Percentiles rank a stretch among this genome's conserved stretches.
These are phyloP conservation scores for Lasioglossum lativentre DNA, from an alignment of 2,888 invertebrate genomes.

Conservation along the genomic window DNA sequence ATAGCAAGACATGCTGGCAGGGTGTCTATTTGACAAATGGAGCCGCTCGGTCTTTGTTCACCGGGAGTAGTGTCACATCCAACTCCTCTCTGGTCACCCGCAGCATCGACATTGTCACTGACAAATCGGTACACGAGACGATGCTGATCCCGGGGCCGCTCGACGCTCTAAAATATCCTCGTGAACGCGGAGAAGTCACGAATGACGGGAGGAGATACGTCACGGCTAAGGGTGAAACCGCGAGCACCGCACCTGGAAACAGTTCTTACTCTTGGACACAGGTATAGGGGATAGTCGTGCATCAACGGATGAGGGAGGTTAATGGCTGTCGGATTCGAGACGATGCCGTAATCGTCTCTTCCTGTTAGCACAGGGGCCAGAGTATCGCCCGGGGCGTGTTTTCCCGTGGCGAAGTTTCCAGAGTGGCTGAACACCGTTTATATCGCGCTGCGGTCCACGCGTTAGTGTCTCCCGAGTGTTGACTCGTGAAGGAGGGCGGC, in stretches of 20 bases:
- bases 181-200: not conserved
- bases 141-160: not conserved
- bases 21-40: not conserved
- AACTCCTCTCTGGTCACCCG: conserved; percentile 8
- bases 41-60: not conserved
- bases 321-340: conserved; percentile 50
- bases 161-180: not conserved
- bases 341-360: conserved; percentile 43
- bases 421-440: conserved; percentile 40
- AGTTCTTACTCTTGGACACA: not conserved
- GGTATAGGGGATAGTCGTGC: conserved; percentile 18
- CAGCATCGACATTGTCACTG: conserved; percentile 18
- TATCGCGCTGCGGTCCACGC: conserved; percentile 27
- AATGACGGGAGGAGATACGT: not conserved
- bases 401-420: conserved; percentile 47
- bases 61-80: not conserved
- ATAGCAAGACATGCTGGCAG: not conserved
- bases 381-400: conserved; percentile 42
- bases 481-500: conserved; percentile 14
- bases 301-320: conserved; percentile 49
- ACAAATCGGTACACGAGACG: conserved; percentile 20
- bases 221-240: not conserved
- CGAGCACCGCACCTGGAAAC: not conserved
- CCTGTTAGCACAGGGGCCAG: conserved; percentile 32
- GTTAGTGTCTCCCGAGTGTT: conserved; percentile 34